Evolutionary conservation across 2,888 invertebrate genomes (phyloP), one percentile per base, ranked within the genome.

Genomic region (Morpho achilles): DNA sequence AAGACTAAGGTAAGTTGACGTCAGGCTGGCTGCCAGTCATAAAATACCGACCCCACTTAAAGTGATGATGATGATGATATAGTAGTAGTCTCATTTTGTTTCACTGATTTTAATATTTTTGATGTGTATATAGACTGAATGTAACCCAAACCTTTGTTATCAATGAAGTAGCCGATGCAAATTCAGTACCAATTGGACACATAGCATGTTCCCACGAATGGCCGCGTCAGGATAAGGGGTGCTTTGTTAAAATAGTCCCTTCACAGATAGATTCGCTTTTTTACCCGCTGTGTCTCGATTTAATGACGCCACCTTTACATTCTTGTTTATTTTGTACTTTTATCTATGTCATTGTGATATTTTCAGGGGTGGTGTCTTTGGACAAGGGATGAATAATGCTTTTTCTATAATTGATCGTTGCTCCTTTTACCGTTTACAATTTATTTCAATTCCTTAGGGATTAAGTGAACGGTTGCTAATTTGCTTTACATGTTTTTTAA

Each of bases 271-370:
- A 54, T 54, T 54, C 60, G 39, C 23, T 61, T 64, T 66, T 66
- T 64, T 66, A 66, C 58, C 58, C 55, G 51, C 53, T 58, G 56
- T 66, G 79, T 82, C 78, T 86, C 83, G 75, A 69, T 86, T 82
- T 87, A 86, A 88, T 84, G 85, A 87, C 73, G 70, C 67, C 69
- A 67, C 74, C 76, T 74, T 77, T 69, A 72, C 75, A 79, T 76
- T 56, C 58, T 64, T 87, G 84, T 88, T 89, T 88, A 87, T 83
- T 81, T 80, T 82, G 76, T 75, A 73, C 78, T 75, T 79, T 84
- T 86, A 82, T 87, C 82, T 80, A 76, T 77, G 73, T 73, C 78
- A 76, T 83, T 87, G 82, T 85, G 57, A 63, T 43, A 46, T 66
- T 61, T 69, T 68, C 69, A 75, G 71, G 85, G 85, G 86, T 79